phyloP scores from a whole-genome alignment of 2,888 invertebrate species.

The Invenusta paracnida region DNA sequence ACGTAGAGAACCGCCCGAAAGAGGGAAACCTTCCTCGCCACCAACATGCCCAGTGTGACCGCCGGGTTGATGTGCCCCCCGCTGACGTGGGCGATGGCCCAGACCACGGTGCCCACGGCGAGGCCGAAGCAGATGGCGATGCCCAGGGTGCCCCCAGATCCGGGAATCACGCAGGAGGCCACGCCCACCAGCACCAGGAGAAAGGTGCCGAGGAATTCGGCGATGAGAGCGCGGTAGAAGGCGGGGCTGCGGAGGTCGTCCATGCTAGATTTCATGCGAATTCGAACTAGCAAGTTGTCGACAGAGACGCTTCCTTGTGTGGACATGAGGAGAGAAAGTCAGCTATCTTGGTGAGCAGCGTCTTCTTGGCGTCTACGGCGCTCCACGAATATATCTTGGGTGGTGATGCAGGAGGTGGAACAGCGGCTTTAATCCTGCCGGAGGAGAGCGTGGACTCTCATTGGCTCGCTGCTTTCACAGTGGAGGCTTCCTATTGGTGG shows the following conservation, averaged over 20 bases:
- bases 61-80: conserved; percentile 86
- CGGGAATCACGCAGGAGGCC: conserved; percentile 65
- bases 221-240: conserved; percentile 74
- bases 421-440: too few species aligned
- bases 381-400: too few species aligned
- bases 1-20: conserved; percentile 73
- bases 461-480: too few species aligned
- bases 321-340: too few species aligned
- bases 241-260: conserved; percentile 44
- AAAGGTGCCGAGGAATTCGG: conserved; percentile 79
- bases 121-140: conserved; percentile 75
- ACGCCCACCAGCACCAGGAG: conserved; percentile 77
- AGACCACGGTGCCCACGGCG: conserved; percentile 74
- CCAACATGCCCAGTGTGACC: conserved; percentile 74
- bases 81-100: conserved; percentile 78
- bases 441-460: too few species aligned
- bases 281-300: neutral
- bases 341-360: too few species aligned
- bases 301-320: too few species aligned
- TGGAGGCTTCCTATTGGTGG: too few species aligned
- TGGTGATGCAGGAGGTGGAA: too few species aligned
- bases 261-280: conserved; percentile 27
- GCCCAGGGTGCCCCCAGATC: neutral
- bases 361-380: too few species aligned
- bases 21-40: conserved; percentile 72